Evolutionary conservation across 2,113 vertebrate species (phyloP).

Genomic region (Holacanthus passer): DNA sequence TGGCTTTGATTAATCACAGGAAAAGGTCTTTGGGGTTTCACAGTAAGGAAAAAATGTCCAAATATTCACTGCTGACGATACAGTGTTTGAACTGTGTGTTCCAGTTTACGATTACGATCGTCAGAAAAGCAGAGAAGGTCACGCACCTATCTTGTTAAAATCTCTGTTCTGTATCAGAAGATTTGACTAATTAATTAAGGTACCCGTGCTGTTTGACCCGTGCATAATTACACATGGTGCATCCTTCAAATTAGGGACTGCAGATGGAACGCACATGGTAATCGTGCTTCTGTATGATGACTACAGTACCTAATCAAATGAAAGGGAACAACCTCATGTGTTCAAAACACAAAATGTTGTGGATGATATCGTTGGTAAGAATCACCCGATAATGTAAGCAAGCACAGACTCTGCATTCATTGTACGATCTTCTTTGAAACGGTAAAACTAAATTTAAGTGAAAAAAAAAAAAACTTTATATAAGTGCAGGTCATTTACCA

Average conservation of each 20-base stretch:
- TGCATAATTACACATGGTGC: not conserved
- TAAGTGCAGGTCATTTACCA: not conserved
- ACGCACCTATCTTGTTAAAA: slow-evolving; percentile 3
- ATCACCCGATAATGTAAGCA: not conserved
- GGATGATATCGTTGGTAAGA: not conserved
- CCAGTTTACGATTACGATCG: not conserved
- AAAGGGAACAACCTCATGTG: not conserved
- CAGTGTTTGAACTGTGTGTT: not conserved
- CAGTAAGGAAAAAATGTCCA: not conserved
- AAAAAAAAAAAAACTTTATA: not conserved
- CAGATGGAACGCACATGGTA: slow-evolving; percentile 15
- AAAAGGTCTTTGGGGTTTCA: not conserved
- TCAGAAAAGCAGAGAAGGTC: not conserved
- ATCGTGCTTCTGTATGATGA: slow-evolving; percentile 3
- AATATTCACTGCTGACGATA: not conserved
- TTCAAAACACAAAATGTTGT: not conserved
- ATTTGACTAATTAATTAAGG: slow-evolving; percentile 35
- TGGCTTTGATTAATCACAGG: not conserved
- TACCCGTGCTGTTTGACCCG: slow-evolving; percentile 14
- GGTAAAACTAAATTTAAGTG: not conserved
- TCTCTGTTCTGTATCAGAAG: not conserved
- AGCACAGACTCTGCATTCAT: not conserved
- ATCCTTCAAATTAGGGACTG: slow-evolving; percentile 22
- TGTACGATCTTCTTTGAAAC: too few relatives aligned
- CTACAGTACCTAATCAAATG: slow-evolving; percentile 15